These are phyloP conservation scores for Thalassaphorura encarpata DNA, from an alignment of 1,140 invertebrate genomes.

Conservation along the genomic window DNA sequence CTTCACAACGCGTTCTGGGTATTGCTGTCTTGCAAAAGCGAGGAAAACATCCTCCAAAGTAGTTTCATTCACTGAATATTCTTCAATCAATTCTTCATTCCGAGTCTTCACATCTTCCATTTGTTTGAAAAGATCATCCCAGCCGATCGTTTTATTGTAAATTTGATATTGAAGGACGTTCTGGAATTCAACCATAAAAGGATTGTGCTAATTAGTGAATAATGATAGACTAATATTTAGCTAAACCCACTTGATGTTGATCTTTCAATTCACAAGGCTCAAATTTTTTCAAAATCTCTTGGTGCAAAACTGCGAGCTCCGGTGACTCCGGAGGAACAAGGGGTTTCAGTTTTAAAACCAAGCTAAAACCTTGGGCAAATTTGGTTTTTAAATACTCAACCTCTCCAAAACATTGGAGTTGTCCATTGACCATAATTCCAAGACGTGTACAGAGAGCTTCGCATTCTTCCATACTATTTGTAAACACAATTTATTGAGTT, in stretches of 20 bases:
- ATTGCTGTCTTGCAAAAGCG: constrained; percentile 34
- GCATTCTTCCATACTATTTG: constrained; percentile 46
- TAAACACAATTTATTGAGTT: not conserved
- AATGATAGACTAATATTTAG: not conserved
- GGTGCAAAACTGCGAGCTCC: not conserved
- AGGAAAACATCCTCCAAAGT: constrained; percentile 50
- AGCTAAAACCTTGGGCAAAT: constrained; percentile 50
- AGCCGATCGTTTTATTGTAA: constrained; percentile 35
- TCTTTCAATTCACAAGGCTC: constrained; percentile 19
- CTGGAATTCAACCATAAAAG: constrained; percentile 33
- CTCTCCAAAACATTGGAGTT: constrained; percentile 48
- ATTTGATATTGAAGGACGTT: constrained; percentile 49
- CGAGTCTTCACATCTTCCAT: constrained; percentile 42
- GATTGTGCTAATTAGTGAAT: not conserved
- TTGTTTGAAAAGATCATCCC: constrained; percentile 44
- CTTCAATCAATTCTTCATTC: constrained; percentile 41
- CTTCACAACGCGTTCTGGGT: not conserved
- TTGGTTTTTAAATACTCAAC: constrained; percentile 47
- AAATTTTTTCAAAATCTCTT: not conserved
- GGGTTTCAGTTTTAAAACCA: constrained; percentile 38
- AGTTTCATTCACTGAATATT: constrained; percentile 51
- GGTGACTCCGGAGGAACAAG: constrained; percentile 51
- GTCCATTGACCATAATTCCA: constrained; percentile 57
- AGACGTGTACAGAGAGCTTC: constrained; percentile 43
- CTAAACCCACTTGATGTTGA: constrained; percentile 10